Evolutionary conservation across 2,113 vertebrate genomes (phyloP).

Genomic region (Hippocampus barbouri): DNA sequence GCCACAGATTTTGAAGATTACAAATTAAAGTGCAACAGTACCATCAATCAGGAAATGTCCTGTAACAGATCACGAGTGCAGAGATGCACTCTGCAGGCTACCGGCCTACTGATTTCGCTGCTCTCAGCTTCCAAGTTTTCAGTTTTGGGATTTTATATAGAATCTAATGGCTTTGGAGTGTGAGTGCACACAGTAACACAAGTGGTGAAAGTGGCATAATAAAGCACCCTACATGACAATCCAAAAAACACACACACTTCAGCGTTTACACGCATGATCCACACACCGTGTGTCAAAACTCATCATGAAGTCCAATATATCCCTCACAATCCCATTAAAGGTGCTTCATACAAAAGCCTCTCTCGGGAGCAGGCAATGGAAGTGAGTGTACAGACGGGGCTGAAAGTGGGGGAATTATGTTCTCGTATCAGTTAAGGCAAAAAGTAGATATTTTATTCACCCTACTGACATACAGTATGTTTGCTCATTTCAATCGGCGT

Average conservation of each 20-base stretch:
- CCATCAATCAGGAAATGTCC: slow-evolving; percentile 41
- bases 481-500: slow-evolving; percentile 3
- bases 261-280: slow-evolving; percentile 12
- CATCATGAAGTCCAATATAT: slow-evolving; percentile 57
- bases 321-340: slow-evolving; percentile 63
- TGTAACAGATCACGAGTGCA: slow-evolving; percentile 51
- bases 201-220: slow-evolving; percentile 56
- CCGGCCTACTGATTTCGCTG: slow-evolving; percentile 54
- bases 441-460: slow-evolving; percentile 21
- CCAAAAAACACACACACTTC: slow-evolving; percentile 49
- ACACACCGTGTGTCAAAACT: slow-evolving; percentile 54
- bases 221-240: slow-evolving; percentile 63
- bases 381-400: slow-evolving; percentile 45
- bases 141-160: slow-evolving; percentile 60
- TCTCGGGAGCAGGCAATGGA: slow-evolving; percentile 46
- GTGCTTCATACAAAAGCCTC: slow-evolving; percentile 68
- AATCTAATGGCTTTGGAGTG: slow-evolving; percentile 72
- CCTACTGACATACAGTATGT: background rate
- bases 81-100: slow-evolving; percentile 50
- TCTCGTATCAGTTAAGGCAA: slow-evolving; percentile 1
- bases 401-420: slow-evolving; percentile 34
- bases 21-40: slow-evolving; percentile 48
- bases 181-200: slow-evolving; percentile 56
- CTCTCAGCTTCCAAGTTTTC: slow-evolving; percentile 63
- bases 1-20: slow-evolving; percentile 43